Percentiles rank a stretch among this genome's conserved stretches.
Conservation (phyloP, 2,797 vertebrate genomes). For the Sitta carolinensis region DNA sequence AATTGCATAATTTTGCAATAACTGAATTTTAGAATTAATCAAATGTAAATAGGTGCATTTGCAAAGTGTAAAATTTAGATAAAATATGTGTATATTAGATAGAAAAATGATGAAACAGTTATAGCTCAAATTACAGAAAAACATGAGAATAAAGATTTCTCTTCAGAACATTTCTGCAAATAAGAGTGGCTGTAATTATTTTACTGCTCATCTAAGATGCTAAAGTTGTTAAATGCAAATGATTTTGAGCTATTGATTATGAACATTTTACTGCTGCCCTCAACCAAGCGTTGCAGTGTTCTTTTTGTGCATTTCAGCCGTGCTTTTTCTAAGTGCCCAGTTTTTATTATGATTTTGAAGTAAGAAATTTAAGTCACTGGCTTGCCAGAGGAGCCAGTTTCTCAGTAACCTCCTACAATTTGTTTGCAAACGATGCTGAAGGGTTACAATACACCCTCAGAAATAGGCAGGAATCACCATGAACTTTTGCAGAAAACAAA, state of each 20-base stretch:
- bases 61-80: neutral
- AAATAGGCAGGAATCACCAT: fast-evolving
- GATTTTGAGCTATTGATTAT: neutral
- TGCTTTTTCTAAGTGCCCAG: neutral
- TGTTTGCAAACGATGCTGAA: neutral
- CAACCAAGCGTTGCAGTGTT: neutral
- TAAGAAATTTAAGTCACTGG: neutral
- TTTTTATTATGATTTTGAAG: neutral
- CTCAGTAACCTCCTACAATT: neutral
- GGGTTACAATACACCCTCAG: neutral
- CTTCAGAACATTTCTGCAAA: neutral
- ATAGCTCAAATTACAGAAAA: neutral
- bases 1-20: slow-evolving; percentile 11
- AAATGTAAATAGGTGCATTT: neutral
- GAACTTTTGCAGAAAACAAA: neutral
- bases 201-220: neutral
- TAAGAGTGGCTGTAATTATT: neutral
- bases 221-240: neutral
- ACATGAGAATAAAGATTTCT: neutral
- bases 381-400: neutral
- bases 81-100: neutral
- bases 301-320: neutral
- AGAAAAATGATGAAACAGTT: neutral
- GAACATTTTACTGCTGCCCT: neutral
- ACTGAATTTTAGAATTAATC: neutral